Evolutionary conservation across 2,797 vertebrate genomes (phyloP).

Genomic region (Artibeus jamaicensis): DNA sequence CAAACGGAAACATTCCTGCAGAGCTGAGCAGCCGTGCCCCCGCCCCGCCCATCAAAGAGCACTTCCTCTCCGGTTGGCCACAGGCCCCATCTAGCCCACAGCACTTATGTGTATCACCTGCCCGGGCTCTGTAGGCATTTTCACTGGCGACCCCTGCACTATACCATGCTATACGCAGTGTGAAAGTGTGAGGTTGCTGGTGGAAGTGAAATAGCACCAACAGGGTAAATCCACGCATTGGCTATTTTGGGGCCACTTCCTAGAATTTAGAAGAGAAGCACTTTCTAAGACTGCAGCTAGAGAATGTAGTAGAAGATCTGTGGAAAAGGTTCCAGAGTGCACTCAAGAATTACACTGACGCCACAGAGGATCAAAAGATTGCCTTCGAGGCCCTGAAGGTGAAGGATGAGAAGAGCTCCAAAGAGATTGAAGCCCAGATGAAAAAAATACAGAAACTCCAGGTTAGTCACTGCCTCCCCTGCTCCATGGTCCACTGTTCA

Average conservation of each 20-base stretch:
- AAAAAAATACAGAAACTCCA: slow-evolving; percentile 87
- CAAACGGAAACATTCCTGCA: not conserved
- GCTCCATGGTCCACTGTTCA: not conserved
- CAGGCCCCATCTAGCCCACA: not conserved
- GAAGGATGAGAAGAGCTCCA: slow-evolving; percentile 83
- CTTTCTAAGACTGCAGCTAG: slow-evolving; percentile 80
- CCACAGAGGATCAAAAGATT: slow-evolving; percentile 77
- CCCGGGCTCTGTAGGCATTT: slow-evolving; percentile 3
- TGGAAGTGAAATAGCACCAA: not conserved
- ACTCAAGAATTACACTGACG: slow-evolving; percentile 76
- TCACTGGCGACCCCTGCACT: not conserved
- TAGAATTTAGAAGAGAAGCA: slow-evolving; percentile 88
- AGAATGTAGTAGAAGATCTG: slow-evolving; percentile 79
- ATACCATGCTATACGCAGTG: not conserved
- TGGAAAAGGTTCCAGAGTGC: slow-evolving; percentile 83
- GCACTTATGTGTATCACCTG: not conserved
- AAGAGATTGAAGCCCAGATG: slow-evolving; percentile 84
- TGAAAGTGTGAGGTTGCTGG: not conserved
- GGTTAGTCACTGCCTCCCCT: slow-evolving; percentile 74
- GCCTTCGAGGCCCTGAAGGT: slow-evolving; percentile 69
- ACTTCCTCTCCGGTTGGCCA: not conserved
- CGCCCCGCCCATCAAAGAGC: not conserved
- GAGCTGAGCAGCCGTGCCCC: not conserved
- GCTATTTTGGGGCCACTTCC: slow-evolving; percentile 24
- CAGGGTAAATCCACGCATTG: not conserved